These are phyloP conservation scores for Urocyon cinereoargenteus DNA, from an alignment of 2,797 vertebrate species.

Conservation along the genomic window DNA sequence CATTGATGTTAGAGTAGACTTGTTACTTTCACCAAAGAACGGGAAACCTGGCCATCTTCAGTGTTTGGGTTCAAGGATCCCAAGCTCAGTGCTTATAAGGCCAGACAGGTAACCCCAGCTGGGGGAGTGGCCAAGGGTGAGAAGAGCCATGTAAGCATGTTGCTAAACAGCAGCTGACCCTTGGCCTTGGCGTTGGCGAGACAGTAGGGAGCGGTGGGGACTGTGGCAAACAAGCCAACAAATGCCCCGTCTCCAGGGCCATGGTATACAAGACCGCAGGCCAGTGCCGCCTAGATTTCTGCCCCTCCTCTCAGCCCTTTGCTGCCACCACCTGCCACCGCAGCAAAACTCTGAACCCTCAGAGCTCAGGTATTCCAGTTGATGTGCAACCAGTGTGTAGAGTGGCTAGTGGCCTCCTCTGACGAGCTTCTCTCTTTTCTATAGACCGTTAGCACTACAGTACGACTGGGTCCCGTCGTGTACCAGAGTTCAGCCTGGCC, in stretches of 20 bases:
- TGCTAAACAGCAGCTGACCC: not conserved
- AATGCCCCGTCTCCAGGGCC: not conserved
- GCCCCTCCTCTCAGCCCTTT: too few relatives aligned
- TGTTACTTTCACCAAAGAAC: not conserved
- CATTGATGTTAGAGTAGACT: constrained; percentile 39
- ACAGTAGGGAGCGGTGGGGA: not conserved
- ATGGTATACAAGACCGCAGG: not conserved
- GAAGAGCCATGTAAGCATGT: accelerated
- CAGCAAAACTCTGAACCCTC: not conserved
- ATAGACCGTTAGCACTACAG: too few relatives aligned
- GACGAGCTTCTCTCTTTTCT: not conserved
- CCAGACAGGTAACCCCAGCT: not conserved
- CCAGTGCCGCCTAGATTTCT: not conserved
- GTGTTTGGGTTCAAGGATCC: not conserved
- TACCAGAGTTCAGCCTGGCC: not conserved
- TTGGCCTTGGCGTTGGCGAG: not conserved
- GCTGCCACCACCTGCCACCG: accelerated
- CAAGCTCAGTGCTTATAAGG: not conserved
- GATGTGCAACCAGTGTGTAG: not conserved
- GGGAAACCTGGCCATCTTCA: not conserved
- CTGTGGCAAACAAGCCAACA: not conserved
- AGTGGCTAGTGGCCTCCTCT: not conserved
- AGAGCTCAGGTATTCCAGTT: not conserved
- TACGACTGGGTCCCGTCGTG: not conserved
- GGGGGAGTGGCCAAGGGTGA: not conserved